Conservation (phyloP, 2,888 invertebrate species). For the Limnephilus lunatus region DNA sequence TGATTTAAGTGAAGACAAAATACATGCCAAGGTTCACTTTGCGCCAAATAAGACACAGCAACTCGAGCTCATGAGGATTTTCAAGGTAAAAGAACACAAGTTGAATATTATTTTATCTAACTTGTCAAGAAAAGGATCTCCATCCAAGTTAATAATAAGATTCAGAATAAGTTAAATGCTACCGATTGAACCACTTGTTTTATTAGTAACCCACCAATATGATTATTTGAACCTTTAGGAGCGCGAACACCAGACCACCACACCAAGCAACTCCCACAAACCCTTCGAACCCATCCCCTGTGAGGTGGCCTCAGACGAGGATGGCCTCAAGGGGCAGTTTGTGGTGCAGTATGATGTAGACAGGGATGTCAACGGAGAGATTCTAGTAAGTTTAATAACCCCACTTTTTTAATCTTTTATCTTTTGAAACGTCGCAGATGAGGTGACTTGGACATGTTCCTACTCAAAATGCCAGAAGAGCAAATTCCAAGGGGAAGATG, state of each 20-base stretch:
- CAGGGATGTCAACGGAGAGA: slow-evolving; percentile 78
- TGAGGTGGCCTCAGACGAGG: slow-evolving; percentile 67
- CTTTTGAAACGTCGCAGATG: not conserved
- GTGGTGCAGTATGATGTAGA: slow-evolving; percentile 84
- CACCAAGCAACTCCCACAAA: slow-evolving; percentile 64
- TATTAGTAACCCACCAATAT: not conserved
- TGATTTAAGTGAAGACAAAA: slow-evolving; percentile 71
- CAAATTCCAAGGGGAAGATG: not conserved
- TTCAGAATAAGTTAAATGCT: not conserved
- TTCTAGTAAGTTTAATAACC: slow-evolving; percentile 71
- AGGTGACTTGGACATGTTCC: not conserved
- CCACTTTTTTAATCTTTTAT: not conserved
- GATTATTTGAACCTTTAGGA: slow-evolving; percentile 62
- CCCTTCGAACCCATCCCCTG: slow-evolving; percentile 34
- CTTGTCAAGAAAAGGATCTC: not conserved
- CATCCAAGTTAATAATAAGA: not conserved
- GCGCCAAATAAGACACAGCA: slow-evolving; percentile 80
- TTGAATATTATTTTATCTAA: not conserved
- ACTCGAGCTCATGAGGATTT: slow-evolving; percentile 75
- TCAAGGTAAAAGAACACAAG: slow-evolving; percentile 68
- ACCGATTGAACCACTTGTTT: not conserved
- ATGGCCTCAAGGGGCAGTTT: slow-evolving; percentile 81
- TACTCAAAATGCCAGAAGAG: not conserved
- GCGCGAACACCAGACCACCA: slow-evolving; percentile 70
- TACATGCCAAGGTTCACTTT: slow-evolving; percentile 77